Evolutionary conservation across 2,888 invertebrate genomes (phyloP).

Genomic region (Resseliella maxima): DNA sequence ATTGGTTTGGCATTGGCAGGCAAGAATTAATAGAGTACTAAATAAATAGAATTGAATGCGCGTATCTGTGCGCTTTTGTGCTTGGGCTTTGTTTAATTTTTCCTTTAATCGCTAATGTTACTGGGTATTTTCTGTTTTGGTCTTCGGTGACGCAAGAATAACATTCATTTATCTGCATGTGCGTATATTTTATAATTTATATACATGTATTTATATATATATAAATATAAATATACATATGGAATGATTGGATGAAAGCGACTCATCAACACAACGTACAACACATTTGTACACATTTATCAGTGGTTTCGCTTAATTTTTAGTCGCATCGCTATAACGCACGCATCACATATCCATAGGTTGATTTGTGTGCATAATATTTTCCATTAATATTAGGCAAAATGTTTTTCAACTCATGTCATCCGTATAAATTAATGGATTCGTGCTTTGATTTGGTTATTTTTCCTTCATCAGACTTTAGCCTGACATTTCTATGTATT

Average conservation of each 20-base stretch:
- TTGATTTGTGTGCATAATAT: conserved; percentile 47
- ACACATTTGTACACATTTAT: conserved; percentile 30
- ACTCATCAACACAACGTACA: not conserved
- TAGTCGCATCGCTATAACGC: conserved; percentile 1
- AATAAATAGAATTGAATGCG: conserved; percentile 48
- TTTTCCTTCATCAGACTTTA: not conserved
- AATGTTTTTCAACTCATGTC: conserved; percentile 44
- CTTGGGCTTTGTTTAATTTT: conserved; percentile 23
- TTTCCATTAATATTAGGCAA: conserved; percentile 53
- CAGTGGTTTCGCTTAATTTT: conserved; percentile 48
- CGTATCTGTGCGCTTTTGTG: not conserved
- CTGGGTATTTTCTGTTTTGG: not conserved
- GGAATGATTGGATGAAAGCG: not conserved
- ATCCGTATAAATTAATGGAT: conserved; percentile 48
- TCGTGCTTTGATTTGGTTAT: conserved; percentile 41
- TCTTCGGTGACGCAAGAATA: not conserved
- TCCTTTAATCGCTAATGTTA: conserved; percentile 32
- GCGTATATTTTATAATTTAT: not conserved
- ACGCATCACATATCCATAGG: conserved; percentile 1
- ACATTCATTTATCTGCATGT: not conserved
- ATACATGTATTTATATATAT: not conserved
- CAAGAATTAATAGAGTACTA: conserved; percentile 54
- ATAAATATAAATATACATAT: not conserved
- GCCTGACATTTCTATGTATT: too few species aligned
- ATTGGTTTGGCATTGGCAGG: conserved; percentile 49